These are phyloP conservation scores for Peromyscus eremicus DNA, from an alignment of 2,797 vertebrate species.

Conservation along the genomic window DNA sequence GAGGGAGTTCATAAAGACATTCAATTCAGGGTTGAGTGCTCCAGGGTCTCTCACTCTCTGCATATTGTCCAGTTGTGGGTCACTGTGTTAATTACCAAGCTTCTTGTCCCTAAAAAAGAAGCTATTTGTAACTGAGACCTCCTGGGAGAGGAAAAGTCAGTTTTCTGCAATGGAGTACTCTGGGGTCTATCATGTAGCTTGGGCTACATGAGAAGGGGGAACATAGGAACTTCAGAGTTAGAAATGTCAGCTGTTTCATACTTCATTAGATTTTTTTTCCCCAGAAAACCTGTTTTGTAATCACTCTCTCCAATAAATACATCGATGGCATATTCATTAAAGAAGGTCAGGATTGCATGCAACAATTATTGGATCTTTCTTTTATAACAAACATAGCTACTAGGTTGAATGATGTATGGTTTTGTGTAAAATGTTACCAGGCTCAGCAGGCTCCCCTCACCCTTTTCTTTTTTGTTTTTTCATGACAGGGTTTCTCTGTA, in stretches of 20 bases:
- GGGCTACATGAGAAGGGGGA: not conserved
- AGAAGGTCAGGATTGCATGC: not conserved
- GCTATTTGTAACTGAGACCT: not conserved
- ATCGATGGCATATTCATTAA: not conserved
- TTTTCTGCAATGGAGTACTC: not conserved
- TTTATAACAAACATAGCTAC: not conserved
- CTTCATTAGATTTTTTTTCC: not conserved
- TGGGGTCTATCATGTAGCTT: not conserved
- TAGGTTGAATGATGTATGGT: not conserved
- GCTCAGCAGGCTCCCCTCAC: not conserved
- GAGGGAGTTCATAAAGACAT: not conserved
- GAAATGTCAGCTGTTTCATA: not conserved
- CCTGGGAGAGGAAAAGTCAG: not conserved
- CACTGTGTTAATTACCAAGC: not conserved
- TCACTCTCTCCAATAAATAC: not conserved
- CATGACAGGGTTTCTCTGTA: no score
- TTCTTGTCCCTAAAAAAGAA: not conserved
- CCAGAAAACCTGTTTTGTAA: not conserved
- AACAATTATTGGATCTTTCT: conserved; percentile 5
- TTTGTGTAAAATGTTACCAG: not conserved
- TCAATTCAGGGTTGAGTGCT: not conserved
- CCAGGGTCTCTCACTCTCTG: not conserved
- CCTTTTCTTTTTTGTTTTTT: no score
- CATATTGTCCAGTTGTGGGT: not conserved
- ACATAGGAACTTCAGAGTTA: not conserved